Percentiles rank a stretch among this genome's conserved stretches.
phyloP scores from a whole-genome alignment of 92 coral and sea anemone genomes.

The Diadumene lineata region DNA sequence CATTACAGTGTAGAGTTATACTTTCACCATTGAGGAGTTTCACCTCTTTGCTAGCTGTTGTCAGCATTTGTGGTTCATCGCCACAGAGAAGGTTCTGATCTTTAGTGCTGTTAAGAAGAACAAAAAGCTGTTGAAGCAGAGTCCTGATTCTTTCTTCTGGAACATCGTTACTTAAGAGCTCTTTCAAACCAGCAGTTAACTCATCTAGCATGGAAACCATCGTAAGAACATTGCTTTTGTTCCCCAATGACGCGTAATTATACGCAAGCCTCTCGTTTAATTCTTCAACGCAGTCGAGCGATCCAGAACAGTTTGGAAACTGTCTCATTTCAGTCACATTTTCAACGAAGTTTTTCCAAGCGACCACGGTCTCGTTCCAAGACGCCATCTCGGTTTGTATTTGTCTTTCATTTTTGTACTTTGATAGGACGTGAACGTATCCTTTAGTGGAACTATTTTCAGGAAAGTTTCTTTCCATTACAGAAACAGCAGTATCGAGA shows the following conservation, averaged over 20 bases:
- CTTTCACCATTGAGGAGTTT: slow-evolving; percentile 33
- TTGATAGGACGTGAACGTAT: slow-evolving; percentile 11
- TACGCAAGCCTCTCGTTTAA: slow-evolving; percentile 28
- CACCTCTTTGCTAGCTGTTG: not conserved
- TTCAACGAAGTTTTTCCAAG: slow-evolving; percentile 43
- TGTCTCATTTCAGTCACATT: slow-evolving; percentile 32
- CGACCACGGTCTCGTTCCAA: slow-evolving; percentile 46
- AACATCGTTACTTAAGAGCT: slow-evolving; percentile 19
- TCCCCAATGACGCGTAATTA: slow-evolving; percentile 19
- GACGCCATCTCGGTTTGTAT: slow-evolving; percentile 27
- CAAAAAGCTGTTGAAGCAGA: not conserved
- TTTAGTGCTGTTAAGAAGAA: slow-evolving; percentile 32
- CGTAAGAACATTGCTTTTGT: slow-evolving; percentile 13
- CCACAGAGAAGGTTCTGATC: slow-evolving; percentile 41
- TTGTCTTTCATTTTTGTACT: slow-evolving; percentile 1
- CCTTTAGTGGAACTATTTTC: slow-evolving; percentile 12
- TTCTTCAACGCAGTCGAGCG: slow-evolving; percentile 45
- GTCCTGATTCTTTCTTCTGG: slow-evolving; percentile 16
- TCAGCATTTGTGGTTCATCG: slow-evolving; percentile 26
- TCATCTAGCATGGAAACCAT: slow-evolving; percentile 12
- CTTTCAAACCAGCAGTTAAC: slow-evolving; percentile 5
- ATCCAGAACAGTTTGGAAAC: slow-evolving; percentile 34
- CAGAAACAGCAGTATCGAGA: slow-evolving; percentile 19
- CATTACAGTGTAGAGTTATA: slow-evolving; percentile 25
- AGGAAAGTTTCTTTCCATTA: not conserved